Base-by-base conservation (phyloP, 1,140 invertebrate genomes). In the Piezodorus guildinii region DNA sequence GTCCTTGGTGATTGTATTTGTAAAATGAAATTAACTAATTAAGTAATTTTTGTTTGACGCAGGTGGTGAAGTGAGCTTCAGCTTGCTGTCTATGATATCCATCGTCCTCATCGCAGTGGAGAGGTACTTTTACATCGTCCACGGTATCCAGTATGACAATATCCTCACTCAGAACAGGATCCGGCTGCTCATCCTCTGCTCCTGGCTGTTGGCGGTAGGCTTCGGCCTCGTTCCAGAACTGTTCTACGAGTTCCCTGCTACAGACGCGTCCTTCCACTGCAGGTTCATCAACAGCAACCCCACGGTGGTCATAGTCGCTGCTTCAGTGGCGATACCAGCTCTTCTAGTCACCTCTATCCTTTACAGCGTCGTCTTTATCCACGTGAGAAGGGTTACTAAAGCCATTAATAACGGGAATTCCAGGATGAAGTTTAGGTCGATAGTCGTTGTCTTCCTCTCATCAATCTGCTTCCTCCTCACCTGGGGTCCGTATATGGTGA, bases 51-150 rank as follows among this genome's bases (percentile, higher is more conserved):
- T n/a, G 3, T 34, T 58, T 27, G 27, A 21, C 16, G 25, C 54
- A 58, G 54, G 54, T 21, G 30, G 21, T 10, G 16, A 27, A 15
- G 54, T 58, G 8, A 58, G 4, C 54, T 58, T 5, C 30, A 23
- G 23, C 16, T 25, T 58, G 54, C n/a, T 34, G 15, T 58, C 54
- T n/a, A 58, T 58, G 54, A 15, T 58, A 15, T 27, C 21, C 15
- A 34, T 58, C 8, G n/a, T 25, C 19, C 54, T 58, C 4, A 27
- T 58, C 16, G 54, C 3, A 8, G 19, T 27, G 1, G 54, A 58
- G 15, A 8, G 54, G 25, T 58, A 23, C 54, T 27, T 58, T 23
- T 58, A 58, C 25, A 58, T 58, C 9, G 54, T 58, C 5, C 54
- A 58, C 14, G 54, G 54, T 23, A 25, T 58, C 8, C 12, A 8